Percentiles rank a stretch among this genome's conserved stretches.
Evolutionary conservation across 64 coral and sea anemone species (phyloP).

Genomic region (Pocillopora verrucosa): DNA sequence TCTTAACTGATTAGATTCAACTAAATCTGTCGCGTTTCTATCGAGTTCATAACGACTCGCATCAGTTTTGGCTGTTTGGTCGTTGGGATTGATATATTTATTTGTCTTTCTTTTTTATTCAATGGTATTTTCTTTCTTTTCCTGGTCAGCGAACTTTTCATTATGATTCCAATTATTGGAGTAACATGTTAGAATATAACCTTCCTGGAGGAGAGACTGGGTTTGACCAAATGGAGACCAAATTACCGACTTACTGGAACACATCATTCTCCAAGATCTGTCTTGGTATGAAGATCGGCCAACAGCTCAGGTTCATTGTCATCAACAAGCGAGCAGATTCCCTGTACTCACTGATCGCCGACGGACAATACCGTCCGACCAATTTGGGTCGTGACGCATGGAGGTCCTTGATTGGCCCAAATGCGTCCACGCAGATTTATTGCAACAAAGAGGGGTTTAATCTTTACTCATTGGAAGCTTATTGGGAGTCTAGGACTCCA

Average conservation of each 20-base stretch:
- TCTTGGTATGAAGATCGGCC: not conserved
- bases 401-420: not conserved
- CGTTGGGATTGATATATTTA: too few species aligned
- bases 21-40: too few species aligned
- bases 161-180: not conserved
- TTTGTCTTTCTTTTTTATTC: too few species aligned
- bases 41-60: too few species aligned
- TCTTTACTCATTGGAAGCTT: not conserved
- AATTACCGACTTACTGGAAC: not conserved
- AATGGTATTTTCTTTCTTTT: not conserved
- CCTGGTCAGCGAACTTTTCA: not conserved
- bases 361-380: not conserved
- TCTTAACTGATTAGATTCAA: too few species aligned
- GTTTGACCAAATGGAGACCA: not conserved
- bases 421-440: not conserved
- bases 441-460: not conserved
- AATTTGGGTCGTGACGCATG: not conserved
- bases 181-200: not conserved
- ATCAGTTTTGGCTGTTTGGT: too few species aligned
- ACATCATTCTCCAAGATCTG: not conserved
- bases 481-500: not conserved
- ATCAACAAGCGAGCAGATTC: not conserved
- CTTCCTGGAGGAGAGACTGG: not conserved
- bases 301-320: not conserved
- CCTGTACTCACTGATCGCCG: constrained; percentile 1